A percentile compares a stretch with the other conserved stretches of the same genome.
phyloP scores from a whole-genome alignment of 2,888 invertebrate species.

The Drosophila paranaensis region DNA sequence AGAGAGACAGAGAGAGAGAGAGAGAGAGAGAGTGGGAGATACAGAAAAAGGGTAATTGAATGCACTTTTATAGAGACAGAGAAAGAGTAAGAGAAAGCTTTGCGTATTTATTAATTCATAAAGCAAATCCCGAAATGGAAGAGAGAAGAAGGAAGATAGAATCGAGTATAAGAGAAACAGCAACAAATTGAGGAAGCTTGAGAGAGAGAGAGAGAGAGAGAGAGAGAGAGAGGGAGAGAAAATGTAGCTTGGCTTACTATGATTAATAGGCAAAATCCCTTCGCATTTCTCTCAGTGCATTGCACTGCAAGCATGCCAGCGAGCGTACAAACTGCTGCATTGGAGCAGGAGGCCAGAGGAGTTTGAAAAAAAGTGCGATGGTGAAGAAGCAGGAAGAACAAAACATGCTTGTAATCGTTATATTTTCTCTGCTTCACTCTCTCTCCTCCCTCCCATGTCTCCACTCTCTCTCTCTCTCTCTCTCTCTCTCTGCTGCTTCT shows the following conservation, averaged over 20 bases:
- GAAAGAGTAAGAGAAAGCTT: no score
- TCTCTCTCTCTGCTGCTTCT: not conserved
- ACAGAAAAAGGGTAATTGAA: no score
- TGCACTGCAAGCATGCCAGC: conserved; percentile 12
- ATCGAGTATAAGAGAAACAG: no score
- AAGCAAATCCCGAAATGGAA: no score
- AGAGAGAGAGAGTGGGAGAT: no score
- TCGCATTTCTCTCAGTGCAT: conserved; percentile 38
- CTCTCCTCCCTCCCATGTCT: not conserved
- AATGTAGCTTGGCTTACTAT: no score
- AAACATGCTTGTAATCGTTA: conserved; percentile 62
- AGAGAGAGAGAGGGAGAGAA: not conserved
- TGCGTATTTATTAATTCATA: no score
- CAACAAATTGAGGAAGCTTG: no score
- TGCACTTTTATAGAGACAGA: no score
- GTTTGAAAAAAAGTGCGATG: not conserved
- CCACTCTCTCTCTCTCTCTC: no score
- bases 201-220: not conserved
- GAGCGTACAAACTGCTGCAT: conserved; percentile 14
- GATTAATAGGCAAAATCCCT: not conserved
- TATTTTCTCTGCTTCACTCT: conserved; percentile 40
- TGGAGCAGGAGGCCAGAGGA: not conserved
- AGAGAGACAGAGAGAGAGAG: no score
- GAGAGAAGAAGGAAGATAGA: no score
- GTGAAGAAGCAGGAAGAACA: conserved; percentile 12